These are phyloP conservation scores for Magallana ariakensis DNA, from an alignment of 1,140 invertebrate genomes.

Conservation along the genomic window DNA sequence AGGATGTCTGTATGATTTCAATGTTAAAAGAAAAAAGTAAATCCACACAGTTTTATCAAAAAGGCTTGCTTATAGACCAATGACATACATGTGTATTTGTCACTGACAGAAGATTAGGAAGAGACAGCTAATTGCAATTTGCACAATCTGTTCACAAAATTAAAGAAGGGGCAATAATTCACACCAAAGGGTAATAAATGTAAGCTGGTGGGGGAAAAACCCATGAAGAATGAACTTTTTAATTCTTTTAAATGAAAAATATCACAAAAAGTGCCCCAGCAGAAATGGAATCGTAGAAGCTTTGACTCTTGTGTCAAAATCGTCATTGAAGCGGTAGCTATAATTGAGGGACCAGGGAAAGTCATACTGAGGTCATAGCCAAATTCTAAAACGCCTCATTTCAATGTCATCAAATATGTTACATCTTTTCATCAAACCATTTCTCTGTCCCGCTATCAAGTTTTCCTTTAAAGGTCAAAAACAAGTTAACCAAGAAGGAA, in stretches of 20 bases:
- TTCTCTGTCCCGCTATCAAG: neutral
- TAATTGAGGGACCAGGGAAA: neutral
- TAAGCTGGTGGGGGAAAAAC: neutral
- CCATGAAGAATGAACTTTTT: neutral
- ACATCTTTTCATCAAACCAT: neutral
- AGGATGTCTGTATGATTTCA: too few species aligned
- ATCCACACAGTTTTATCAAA: too few species aligned
- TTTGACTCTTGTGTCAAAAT: neutral
- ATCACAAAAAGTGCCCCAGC: neutral
- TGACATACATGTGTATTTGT: too few species aligned
- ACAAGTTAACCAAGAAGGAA: neutral
- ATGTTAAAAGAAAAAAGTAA: too few species aligned
- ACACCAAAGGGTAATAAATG: neutral
- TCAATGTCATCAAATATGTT: constrained; percentile 9
- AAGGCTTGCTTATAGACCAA: too few species aligned
- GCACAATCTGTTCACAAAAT: too few species aligned
- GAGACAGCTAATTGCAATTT: too few species aligned
- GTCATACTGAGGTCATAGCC: constrained; percentile 9
- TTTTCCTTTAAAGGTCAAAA: constrained; percentile 18
- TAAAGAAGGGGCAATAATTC: neutral
- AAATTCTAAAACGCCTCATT: neutral
- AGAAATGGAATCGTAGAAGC: neutral
- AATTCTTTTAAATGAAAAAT: neutral
- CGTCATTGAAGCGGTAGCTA: neutral
- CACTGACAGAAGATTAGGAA: too few species aligned